Conservation (phyloP, 2,113 vertebrate genomes). For the Psittacula cyanocephala region DNA sequence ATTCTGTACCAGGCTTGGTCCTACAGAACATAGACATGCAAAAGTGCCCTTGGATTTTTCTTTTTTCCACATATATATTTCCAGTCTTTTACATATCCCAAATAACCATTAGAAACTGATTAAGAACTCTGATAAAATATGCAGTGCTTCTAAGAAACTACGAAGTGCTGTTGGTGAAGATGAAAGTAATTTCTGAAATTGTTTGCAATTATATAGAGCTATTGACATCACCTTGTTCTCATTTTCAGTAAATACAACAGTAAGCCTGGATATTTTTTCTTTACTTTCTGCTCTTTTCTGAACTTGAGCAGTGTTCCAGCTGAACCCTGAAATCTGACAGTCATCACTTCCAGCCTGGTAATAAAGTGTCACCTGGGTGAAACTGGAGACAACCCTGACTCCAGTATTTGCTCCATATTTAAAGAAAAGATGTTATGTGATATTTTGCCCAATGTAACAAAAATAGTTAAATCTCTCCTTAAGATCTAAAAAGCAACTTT, state of each 20-base stretch:
- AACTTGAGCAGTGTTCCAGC: background rate
- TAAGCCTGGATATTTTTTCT: background rate
- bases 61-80: rapidly evolving
- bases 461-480: background rate
- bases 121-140: background rate
- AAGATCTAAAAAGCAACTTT: background rate
- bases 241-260: background rate
- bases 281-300: background rate
- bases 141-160: background rate
- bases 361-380: background rate
- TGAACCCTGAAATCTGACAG: background rate
- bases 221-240: background rate
- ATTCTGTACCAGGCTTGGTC: background rate
- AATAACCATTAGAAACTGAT: background rate
- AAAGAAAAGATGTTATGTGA: background rate
- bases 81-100: background rate
- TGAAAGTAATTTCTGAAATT: background rate
- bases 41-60: background rate
- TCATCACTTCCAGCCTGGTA: background rate
- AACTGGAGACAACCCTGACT: background rate
- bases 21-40: background rate
- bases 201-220: background rate
- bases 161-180: background rate
- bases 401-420: background rate
- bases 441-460: background rate